A percentile compares a stretch with the other conserved stretches of the same genome.
These are phyloP conservation scores for Nothobranchius kuhntae DNA, from an alignment of 2,113 vertebrate species.

Conservation along the genomic window DNA sequence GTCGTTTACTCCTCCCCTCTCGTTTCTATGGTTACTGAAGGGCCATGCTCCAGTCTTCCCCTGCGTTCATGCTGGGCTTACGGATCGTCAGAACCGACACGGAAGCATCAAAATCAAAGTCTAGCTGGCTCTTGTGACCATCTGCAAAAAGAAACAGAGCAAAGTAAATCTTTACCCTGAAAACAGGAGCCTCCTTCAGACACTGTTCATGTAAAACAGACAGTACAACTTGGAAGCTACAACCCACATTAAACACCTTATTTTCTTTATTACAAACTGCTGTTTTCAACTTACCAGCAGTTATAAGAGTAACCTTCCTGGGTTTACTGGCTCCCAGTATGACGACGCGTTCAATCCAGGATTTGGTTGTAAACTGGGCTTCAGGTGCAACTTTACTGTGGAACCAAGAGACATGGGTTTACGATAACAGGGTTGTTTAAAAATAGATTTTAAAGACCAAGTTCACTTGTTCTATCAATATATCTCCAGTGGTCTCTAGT, in stretches of 20 bases:
- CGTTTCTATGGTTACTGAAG: conserved; percentile 76
- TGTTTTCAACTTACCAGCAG: conserved; percentile 74
- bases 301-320: conserved; percentile 74
- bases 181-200: not conserved
- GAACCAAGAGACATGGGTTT: not conserved
- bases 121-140: conserved; percentile 75
- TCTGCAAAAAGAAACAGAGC: conserved; percentile 59
- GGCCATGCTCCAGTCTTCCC: conserved; percentile 82
- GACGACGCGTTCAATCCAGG: conserved; percentile 87
- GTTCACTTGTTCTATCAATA: too few relatives aligned
- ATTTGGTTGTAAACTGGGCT: conserved; percentile 78
- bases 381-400: conserved; percentile 80
- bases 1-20: conserved; percentile 2
- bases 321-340: conserved; percentile 85
- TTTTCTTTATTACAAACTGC: too few relatives aligned
- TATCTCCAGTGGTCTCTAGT: too few relatives aligned
- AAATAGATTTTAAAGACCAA: too few relatives aligned
- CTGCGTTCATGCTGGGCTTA: conserved; percentile 85
- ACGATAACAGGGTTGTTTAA: too few relatives aligned
- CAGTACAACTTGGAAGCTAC: too few relatives aligned
- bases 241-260: too few relatives aligned
- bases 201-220: not conserved
- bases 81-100: conserved; percentile 84
- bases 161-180: not conserved
- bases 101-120: conserved; percentile 84